Conservation (phyloP, 2,888 invertebrate species). For the Euphydryas editha region DNA sequence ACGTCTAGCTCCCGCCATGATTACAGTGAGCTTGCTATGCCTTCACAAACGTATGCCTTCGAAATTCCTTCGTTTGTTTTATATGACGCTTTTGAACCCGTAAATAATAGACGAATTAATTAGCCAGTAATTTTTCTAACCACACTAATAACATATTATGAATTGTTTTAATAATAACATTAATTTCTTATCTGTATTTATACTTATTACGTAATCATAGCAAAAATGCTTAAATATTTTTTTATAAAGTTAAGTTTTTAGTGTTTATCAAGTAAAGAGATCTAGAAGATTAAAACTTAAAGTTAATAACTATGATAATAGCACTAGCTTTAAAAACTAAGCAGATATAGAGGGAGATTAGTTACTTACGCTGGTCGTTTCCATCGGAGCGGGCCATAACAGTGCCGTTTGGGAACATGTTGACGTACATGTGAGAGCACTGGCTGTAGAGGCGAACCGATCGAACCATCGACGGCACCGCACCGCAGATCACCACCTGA, state of each 20-base stretch:
- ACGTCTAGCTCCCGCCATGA: slow-evolving; percentile 69
- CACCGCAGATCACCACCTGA: slow-evolving; percentile 89
- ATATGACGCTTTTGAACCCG: slow-evolving; percentile 34
- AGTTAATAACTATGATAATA: too few relatives aligned
- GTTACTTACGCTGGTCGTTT: slow-evolving; percentile 86
- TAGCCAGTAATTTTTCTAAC: background rate
- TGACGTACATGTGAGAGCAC: slow-evolving; percentile 87
- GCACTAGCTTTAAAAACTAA: background rate
- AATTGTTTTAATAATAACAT: background rate
- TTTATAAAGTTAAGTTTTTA: too few relatives aligned
- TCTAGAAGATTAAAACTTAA: background rate
- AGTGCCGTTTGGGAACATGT: slow-evolving; percentile 86
- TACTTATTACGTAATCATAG: too few relatives aligned
- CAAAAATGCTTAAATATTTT: too few relatives aligned
- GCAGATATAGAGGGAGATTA: slow-evolving; percentile 11
- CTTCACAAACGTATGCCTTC: slow-evolving; percentile 50
- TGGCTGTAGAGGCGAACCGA: slow-evolving; percentile 88
- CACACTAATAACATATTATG: background rate
- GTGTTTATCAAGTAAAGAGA: too few relatives aligned
- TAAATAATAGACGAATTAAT: background rate
- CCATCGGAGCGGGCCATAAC: slow-evolving; percentile 84
- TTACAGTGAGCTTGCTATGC: slow-evolving; percentile 57
- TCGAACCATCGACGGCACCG: slow-evolving; percentile 88
- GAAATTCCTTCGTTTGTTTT: slow-evolving; percentile 36
- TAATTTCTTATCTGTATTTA: background rate